These are phyloP conservation scores for Heliothis virescens DNA, from an alignment of 1,140 invertebrate species.

Conservation along the genomic window DNA sequence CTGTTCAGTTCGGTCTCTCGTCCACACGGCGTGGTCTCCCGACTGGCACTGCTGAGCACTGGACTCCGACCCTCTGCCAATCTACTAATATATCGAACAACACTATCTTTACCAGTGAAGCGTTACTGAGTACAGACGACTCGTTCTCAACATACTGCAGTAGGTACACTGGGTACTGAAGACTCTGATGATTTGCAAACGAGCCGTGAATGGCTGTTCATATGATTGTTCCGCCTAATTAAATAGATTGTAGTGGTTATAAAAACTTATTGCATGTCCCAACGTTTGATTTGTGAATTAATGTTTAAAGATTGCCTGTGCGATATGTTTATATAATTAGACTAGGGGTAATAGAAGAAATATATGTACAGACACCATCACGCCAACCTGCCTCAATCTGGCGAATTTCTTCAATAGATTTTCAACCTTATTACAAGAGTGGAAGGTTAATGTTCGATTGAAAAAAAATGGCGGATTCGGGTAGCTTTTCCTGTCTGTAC, in stretches of 20 bases:
- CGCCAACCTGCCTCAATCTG: too few relatives aligned
- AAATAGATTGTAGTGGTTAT: background rate
- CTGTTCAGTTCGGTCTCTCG: background rate
- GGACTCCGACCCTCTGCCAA: background rate
- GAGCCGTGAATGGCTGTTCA: background rate
- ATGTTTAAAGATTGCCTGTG: background rate
- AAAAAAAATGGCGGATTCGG: too few relatives aligned
- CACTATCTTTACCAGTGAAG: constrained; percentile 2
- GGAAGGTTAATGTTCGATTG: too few relatives aligned
- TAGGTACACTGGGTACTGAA: background rate
- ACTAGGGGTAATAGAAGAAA: too few relatives aligned
- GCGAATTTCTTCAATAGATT: too few relatives aligned
- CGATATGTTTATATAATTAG: background rate
- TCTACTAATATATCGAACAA: constrained; percentile 16
- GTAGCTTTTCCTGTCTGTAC: too few relatives aligned
- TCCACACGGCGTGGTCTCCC: background rate
- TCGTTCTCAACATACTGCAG: background rate
- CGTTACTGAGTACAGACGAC: background rate
- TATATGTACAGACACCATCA: too few relatives aligned
- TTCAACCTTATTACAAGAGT: too few relatives aligned
- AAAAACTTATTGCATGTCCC: background rate
- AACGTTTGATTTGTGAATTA: background rate
- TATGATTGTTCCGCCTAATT: constrained; percentile 9
- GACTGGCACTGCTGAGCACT: background rate
- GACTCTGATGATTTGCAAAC: background rate